Evolutionary conservation across 2,888 invertebrate species (phyloP), one percentile per base, ranked within the genome.

Genomic region (Fissipunctia ypsillon): DNA sequence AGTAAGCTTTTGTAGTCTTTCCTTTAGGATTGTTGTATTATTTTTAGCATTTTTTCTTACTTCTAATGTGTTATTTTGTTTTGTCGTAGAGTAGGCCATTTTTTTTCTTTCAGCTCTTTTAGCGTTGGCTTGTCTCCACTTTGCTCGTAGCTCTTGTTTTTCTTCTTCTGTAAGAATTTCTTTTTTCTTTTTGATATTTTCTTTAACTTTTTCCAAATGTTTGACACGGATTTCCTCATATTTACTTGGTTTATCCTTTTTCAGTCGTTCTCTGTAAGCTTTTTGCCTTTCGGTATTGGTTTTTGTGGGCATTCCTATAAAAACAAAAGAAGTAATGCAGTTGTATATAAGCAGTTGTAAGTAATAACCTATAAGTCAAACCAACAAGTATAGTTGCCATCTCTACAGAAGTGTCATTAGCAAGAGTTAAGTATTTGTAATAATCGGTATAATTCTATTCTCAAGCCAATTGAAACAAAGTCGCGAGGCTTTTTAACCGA

Each of bases 101-200:
- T 38, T 60, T 41, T 60, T 60, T 41, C 3, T 25, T 60, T 60
- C 60, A 41, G 63, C 63, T 63, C 63, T 63, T 63, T 0, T 63
- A 63, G 63, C 45, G 48, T 63, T 63, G 3, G 2, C 14, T 48
- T 48, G 63, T 63, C 45, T 63, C 45, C 63, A 63, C 5, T 48
- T 64, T n/a, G n/a, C 64, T 64, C 64, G 48, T 48, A 73, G 74
- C 67, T 78, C 43, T 67, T 74, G 35, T 78, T 78, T 78, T 45
- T 78, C 61, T 61, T 73, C 78, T 56, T 78, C 69, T 72, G 77
- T 77, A 16, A 77, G 69, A 56, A 52, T 56, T 63, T 75, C 67
- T 66, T 79, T 45, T 68, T 76, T 73, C 72, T 67, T 73, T 73
- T 73, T 73, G 66, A 73, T 73, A 56, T 76, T 73, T 76, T 76